These are phyloP conservation scores for Drosophila lacteicornis DNA, from an alignment of 1,140 invertebrate species.

Conservation along the genomic window DNA sequence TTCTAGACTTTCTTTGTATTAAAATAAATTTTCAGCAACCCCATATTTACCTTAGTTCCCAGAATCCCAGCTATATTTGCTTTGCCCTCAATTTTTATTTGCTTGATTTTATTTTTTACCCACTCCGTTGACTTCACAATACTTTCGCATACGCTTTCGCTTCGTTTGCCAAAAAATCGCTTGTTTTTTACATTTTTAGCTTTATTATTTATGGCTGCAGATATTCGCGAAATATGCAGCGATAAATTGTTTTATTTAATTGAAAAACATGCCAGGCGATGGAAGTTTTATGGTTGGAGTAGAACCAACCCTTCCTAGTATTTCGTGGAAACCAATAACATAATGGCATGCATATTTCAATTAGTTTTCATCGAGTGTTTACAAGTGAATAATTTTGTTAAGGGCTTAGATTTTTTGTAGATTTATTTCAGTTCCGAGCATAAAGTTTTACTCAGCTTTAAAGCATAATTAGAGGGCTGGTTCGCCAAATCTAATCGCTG, in stretches of 20 bases:
- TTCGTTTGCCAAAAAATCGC: conserved; percentile 10
- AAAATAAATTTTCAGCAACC: neutral
- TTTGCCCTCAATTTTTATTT: neutral
- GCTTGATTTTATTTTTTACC: neutral
- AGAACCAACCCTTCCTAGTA: conserved; percentile 1
- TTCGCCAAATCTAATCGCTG: conserved; percentile 22
- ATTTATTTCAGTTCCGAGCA: neutral
- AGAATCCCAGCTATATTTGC: neutral
- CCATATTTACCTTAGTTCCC: neutral
- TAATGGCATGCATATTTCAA: conserved; percentile 7
- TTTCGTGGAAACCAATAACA: conserved; percentile 23
- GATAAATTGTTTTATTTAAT: conserved; percentile 64
- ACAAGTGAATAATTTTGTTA: neutral
- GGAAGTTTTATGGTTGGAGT: conserved; percentile 16
- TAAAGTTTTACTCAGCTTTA: neutral
- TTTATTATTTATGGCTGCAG: conserved; percentile 42
- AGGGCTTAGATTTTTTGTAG: neutral
- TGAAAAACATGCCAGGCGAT: conserved; percentile 49
- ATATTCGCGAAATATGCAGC: conserved; percentile 46
- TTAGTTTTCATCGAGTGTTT: conserved; percentile 1
- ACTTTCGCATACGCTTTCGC: conserved; percentile 22
- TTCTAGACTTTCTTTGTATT: neutral
- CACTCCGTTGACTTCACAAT: conserved; percentile 2
- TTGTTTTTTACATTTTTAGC: conserved; percentile 18
- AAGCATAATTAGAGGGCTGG: neutral